Conservation (phyloP, 2,797 vertebrate genomes). For the Lindbergichthys nudifrons region DNA sequence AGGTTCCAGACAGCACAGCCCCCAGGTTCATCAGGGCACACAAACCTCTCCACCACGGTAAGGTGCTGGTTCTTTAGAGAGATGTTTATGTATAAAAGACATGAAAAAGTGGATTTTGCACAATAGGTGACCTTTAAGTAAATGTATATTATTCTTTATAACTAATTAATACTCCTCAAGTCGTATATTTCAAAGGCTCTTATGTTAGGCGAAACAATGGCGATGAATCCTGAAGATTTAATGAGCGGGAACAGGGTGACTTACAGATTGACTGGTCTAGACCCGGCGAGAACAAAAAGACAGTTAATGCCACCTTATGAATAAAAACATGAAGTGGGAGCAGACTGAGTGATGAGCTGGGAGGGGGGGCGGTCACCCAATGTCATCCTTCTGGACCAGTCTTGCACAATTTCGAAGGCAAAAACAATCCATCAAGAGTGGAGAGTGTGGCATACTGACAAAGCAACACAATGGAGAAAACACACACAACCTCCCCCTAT, state of each 20-base stretch:
- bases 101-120: too few species aligned
- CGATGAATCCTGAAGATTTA: conserved; percentile 20
- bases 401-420: conserved; percentile 48
- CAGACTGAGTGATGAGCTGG: conserved; percentile 47
- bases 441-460: conserved; percentile 26
- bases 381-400: conserved; percentile 48
- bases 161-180: neutral
- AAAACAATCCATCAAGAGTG: conserved; percentile 52
- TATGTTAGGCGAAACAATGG: neutral
- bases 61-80: too few species aligned
- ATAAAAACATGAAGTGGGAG: conserved; percentile 53
- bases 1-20: too few species aligned
- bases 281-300: conserved; percentile 44
- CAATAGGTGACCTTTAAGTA: neutral
- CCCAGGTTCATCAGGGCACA: too few species aligned
- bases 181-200: neutral
- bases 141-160: neutral
- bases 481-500: neutral
- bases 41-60: too few species aligned
- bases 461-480: conserved; percentile 15
- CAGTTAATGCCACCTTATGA: conserved; percentile 52
- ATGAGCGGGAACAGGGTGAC: conserved; percentile 3
- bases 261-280: conserved; percentile 38
- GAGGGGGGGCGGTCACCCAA: conserved; percentile 44
- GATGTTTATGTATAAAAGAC: too few species aligned